These are phyloP conservation scores for Bhutanitis thaidina DNA, from an alignment of 2,888 invertebrate genomes.

Conservation along the genomic window DNA sequence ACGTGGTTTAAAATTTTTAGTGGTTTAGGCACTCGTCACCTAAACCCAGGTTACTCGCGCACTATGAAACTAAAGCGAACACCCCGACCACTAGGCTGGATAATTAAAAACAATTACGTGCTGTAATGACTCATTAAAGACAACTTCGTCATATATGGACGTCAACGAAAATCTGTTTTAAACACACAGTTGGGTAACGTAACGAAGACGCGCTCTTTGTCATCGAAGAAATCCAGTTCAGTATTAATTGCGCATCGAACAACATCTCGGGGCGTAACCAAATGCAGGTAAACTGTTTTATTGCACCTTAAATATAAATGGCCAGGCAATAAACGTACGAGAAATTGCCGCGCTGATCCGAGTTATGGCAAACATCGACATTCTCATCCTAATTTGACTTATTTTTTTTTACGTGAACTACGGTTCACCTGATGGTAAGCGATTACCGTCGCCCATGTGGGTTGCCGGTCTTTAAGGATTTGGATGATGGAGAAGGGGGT, in stretches of 20 bases:
- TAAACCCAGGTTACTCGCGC: no score
- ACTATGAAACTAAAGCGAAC: no score
- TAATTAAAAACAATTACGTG: no score
- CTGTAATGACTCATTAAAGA: no score
- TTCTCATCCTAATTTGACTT: slow-evolving; percentile 9
- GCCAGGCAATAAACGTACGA: not conserved
- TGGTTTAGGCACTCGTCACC: no score
- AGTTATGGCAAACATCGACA: slow-evolving; percentile 2
- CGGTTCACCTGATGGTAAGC: no score
- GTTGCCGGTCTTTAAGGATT: no score
- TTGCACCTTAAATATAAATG: slow-evolving; percentile 11
- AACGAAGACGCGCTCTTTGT: slow-evolving; percentile 8
- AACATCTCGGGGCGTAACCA: slow-evolving; percentile 10
- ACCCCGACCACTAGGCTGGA: no score
- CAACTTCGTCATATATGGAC: slow-evolving; percentile 3
- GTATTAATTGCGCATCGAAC: slow-evolving; percentile 13
- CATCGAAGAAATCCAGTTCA: slow-evolving; percentile 12
- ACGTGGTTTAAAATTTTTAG: no score
- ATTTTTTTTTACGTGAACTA: no score
- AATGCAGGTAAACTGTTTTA: slow-evolving; percentile 16
- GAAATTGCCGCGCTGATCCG: slow-evolving; percentile 1
- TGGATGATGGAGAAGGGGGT: no score
- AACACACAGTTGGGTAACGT: slow-evolving; percentile 4
- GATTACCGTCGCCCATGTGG: no score
- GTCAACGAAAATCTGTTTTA: slow-evolving; percentile 6